Evolutionary conservation across 2,888 invertebrate species (phyloP).

Genomic region (Troides aeacus): DNA sequence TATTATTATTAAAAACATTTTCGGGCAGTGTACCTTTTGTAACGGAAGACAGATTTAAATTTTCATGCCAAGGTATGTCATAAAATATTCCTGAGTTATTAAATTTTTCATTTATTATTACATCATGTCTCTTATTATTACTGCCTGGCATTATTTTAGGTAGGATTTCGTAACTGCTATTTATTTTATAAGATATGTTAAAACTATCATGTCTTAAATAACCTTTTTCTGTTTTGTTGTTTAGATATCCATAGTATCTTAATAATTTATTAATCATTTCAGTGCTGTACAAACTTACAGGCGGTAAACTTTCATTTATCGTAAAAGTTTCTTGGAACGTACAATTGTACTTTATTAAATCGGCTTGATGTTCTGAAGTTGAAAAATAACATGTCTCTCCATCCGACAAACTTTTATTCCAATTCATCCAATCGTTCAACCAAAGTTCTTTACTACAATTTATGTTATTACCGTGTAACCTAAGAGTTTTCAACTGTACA

Average conservation of each 20-base stretch:
- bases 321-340: constrained; percentile 76
- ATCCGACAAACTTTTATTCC: constrained; percentile 62
- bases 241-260: constrained; percentile 70
- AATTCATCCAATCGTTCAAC: constrained; percentile 84
- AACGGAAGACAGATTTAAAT: constrained; percentile 53
- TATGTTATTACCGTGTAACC: constrained; percentile 85
- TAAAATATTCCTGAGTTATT: constrained; percentile 46
- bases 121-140: constrained; percentile 31
- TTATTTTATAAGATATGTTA: constrained; percentile 40
- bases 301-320: constrained; percentile 73
- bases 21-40: constrained; percentile 55
- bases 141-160: constrained; percentile 41
- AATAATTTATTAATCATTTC: constrained; percentile 76
- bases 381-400: constrained; percentile 73
- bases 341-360: constrained; percentile 71
- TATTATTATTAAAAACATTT: constrained; percentile 63
- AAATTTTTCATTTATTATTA: constrained; percentile 20
- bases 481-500: constrained; percentile 83
- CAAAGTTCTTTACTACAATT: constrained; percentile 84
- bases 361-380: constrained; percentile 64
- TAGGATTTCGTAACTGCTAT: constrained; percentile 35
- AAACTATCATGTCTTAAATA: constrained; percentile 45
- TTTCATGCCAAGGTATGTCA: constrained; percentile 49
- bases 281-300: constrained; percentile 74
- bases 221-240: constrained; percentile 68